These are phyloP conservation scores for Sciurus vulgaris DNA, from an alignment of 2,797 vertebrate species.

Conservation along the genomic window DNA sequence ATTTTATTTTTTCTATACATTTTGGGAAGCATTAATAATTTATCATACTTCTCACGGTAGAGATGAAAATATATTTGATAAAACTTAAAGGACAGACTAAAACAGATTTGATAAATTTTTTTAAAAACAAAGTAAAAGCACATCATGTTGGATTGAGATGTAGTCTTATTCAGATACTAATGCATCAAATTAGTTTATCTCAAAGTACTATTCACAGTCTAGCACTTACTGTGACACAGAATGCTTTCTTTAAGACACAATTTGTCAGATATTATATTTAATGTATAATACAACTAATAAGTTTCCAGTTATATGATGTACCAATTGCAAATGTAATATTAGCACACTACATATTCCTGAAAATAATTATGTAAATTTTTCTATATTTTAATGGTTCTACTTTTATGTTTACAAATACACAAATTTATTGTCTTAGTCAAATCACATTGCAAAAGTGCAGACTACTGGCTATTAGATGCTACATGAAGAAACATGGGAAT, in stretches of 20 bases:
- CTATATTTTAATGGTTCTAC: background rate
- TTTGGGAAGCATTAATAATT: slow-evolving; percentile 22
- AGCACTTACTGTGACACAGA: background rate
- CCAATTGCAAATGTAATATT: background rate
- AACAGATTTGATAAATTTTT: slow-evolving; percentile 35
- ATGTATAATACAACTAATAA: background rate
- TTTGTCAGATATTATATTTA: background rate
- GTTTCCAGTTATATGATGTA: background rate
- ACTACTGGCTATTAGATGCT: background rate
- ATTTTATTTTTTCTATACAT: slow-evolving; percentile 3
- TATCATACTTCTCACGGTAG: background rate
- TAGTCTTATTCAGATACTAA: slow-evolving; percentile 34
- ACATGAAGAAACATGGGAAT: background rate
- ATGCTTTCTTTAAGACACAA: background rate
- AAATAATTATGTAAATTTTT: background rate
- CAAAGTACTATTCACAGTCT: background rate
- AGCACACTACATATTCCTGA: background rate
- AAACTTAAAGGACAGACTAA: slow-evolving; percentile 28
- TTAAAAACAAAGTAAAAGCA: slow-evolving; percentile 23
- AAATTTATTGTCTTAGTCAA: background rate
- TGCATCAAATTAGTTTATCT: background rate
- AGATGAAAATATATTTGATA: slow-evolving; percentile 46
- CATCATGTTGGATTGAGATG: background rate
- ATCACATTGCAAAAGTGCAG: background rate
- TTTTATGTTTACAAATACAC: background rate